A percentile compares a stretch with the other conserved stretches of the same genome.
Conservation (phyloP, 1,140 invertebrate species). For the Drosophila kikkawai region DNA sequence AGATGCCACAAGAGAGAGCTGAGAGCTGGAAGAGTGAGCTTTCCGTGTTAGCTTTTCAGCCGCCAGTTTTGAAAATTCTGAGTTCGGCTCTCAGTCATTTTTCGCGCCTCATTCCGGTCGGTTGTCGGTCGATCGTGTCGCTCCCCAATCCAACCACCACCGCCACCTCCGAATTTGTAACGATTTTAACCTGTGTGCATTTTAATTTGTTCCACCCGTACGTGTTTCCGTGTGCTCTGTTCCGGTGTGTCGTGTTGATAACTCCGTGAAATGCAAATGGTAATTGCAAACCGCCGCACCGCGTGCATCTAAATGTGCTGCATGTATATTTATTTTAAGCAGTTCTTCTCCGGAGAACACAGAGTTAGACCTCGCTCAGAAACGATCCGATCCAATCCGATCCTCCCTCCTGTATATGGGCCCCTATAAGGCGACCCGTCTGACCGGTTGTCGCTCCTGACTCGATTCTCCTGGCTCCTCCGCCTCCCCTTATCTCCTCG, state of each 20-base stretch:
- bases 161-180: constrained; percentile 13
- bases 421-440: constrained; percentile 61
- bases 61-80: constrained; percentile 34
- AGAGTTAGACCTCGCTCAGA: constrained; percentile 34
- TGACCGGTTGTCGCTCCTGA: constrained; percentile 66
- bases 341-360: constrained; percentile 21
- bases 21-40: constrained; percentile 23
- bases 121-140: constrained; percentile 18
- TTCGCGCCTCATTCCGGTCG: constrained; percentile 45
- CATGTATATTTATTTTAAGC: constrained; percentile 40
- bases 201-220: constrained; percentile 56
- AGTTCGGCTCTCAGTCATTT: constrained; percentile 43
- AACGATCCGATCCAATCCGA: constrained; percentile 13
- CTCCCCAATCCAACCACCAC: background rate
- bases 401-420: constrained; percentile 51
- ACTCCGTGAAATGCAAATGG: constrained; percentile 73
- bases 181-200: constrained; percentile 57
- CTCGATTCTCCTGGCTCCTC: constrained; percentile 26
- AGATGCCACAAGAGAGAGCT: background rate
- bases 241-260: constrained; percentile 27
- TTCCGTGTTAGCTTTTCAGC: constrained; percentile 1
- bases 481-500: background rate
- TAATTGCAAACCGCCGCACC: constrained; percentile 56
- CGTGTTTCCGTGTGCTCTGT: constrained; percentile 43
- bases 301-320: constrained; percentile 58